Evolutionary conservation across 1,140 invertebrate species (phyloP), one percentile per base, ranked within the genome.

Genomic region (Aradophagus sp.): DNA sequence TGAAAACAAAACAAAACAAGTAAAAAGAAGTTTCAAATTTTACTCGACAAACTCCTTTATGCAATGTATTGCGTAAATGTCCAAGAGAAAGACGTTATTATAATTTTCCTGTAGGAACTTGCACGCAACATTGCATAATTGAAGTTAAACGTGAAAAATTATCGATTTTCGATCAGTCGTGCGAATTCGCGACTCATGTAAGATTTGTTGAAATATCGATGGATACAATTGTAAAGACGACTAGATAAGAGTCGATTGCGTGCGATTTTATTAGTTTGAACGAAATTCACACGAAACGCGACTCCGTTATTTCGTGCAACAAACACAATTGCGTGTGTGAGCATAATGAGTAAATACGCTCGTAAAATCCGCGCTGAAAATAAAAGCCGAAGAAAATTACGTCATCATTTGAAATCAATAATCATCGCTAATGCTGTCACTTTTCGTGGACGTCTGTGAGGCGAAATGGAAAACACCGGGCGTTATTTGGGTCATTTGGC

Each of bases 81-180:
- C 45, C 27, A 62, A 35, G 45, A 35, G 45, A 50, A 42, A 42
- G 58, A 62, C 58, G 44, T 61, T 62, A 44, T 62, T 44, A 52
- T 20, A 35, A 8, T 52, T 52, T 52, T 35, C 27, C 29, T 35
- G 45, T 15, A 26, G 16, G 8, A 16, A 20, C 19, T 2, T 34
- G 27, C 44, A 39, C 26, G 56, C 56, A 41, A 45, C 12, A 10
- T 53, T 53, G 31, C 38, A 45, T 32, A 63, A 53, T 63, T 45
- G 0, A 38, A 36, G 29, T 63, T 31, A 20, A 53, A 0, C 8
- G 29, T 6, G 32, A 45, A 62, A 52, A 53, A 31, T 26, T 8
- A 8, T n/a, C 23, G 16, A 45, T 47, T 36, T 17, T 11, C 1
- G 7, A 29, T 26, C 20, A n/a, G 29, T 31, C 16, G 41, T 32